phyloP scores from a whole-genome alignment of 2,797 vertebrate species.

The Acanthiza pusilla region DNA sequence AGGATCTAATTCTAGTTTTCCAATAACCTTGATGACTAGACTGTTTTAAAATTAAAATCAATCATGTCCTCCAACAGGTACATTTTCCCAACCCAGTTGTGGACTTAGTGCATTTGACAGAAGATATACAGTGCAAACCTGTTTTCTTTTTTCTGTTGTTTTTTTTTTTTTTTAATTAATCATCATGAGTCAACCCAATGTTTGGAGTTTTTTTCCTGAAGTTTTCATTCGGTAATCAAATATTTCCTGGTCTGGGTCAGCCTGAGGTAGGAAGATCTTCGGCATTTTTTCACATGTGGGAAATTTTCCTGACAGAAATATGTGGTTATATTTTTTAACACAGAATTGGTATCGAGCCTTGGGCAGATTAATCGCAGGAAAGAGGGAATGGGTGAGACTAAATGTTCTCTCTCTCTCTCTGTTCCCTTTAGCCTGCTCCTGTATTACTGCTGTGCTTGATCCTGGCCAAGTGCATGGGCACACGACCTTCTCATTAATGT shows the following conservation, averaged over 20 bases:
- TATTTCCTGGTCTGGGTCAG: neutral
- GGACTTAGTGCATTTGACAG: neutral
- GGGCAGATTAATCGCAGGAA: neutral
- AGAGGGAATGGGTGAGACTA: neutral
- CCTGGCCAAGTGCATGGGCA: neutral
- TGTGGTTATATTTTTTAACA: neutral
- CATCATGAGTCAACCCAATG: neutral
- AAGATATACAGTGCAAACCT: too few species aligned
- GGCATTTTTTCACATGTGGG: neutral
- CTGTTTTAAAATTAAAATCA: neutral
- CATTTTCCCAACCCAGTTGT: neutral
- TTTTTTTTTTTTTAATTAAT: neutral
- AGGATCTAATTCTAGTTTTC: neutral
- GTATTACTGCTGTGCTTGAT: neutral
- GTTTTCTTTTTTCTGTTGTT: neutral
- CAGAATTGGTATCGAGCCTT: neutral
- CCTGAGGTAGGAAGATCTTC: neutral
- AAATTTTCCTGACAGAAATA: neutral
- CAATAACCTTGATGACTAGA: neutral
- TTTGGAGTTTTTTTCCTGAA: neutral
- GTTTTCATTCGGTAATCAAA: neutral
- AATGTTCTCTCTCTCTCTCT: neutral
- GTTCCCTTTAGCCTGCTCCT: neutral
- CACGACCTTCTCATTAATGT: neutral
- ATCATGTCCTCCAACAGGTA: neutral